A percentile compares a stretch with the other conserved stretches of the same genome.
These are phyloP conservation scores for Dryobates pubescens DNA, from an alignment of 2,797 vertebrate species.

Conservation along the genomic window DNA sequence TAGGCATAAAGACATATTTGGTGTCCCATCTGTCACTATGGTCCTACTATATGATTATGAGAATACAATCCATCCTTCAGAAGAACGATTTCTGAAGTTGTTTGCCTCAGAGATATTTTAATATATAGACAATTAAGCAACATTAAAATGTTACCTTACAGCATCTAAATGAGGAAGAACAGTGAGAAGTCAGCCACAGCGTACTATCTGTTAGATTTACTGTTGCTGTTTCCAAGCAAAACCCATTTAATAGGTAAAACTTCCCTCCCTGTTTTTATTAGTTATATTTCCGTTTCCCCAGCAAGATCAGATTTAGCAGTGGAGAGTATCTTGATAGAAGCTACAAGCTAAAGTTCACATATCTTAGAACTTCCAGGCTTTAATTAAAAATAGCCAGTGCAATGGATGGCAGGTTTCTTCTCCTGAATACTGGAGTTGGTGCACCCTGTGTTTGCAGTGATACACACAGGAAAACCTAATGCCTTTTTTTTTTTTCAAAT, in stretches of 20 bases:
- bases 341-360: neutral
- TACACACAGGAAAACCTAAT: neutral
- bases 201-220: neutral
- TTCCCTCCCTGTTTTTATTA: neutral
- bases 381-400: neutral
- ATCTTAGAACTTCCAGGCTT: neutral
- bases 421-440: neutral
- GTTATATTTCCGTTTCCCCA: neutral
- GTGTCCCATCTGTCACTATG: neutral
- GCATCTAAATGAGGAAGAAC: neutral
- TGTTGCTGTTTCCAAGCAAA: neutral
- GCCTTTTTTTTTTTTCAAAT: neutral
- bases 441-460: neutral
- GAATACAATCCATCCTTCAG: neutral
- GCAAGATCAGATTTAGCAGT: neutral
- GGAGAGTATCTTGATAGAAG: neutral
- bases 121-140: neutral
- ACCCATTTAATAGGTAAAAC: neutral
- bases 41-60: neutral
- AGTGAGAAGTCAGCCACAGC: neutral
- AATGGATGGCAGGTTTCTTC: neutral
- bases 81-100: neutral
- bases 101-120: neutral
- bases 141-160: neutral
- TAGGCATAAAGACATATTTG: neutral